phyloP scores from a whole-genome alignment of 2,797 vertebrate genomes.

The Pteropus rufus region DNA sequence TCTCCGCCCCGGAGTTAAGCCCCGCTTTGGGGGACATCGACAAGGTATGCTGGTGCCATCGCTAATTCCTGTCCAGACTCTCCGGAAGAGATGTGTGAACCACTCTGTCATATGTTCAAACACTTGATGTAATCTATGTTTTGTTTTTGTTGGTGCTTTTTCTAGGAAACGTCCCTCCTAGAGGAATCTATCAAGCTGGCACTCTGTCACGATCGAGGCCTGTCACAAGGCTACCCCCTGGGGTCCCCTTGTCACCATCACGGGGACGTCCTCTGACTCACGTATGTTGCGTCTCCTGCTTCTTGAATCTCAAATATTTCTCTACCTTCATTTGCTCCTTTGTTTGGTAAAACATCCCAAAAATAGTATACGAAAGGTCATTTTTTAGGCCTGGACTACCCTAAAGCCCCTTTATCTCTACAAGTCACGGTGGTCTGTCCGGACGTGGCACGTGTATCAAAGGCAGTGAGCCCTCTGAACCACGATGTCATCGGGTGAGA shows the following conservation, averaged over 20 bases:
- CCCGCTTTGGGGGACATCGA: background rate
- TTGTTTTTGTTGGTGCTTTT: background rate
- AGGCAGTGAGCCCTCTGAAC: background rate
- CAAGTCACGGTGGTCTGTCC: no score
- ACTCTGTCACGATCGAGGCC: background rate
- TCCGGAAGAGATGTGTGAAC: background rate
- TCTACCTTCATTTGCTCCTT: background rate
- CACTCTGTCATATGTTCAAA: background rate
- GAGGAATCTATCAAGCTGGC: accelerated
- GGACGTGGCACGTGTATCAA: background rate
- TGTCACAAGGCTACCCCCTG: background rate
- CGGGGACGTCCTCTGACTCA: background rate
- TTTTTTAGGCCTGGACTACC: background rate
- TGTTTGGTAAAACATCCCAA: background rate
- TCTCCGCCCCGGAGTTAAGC: background rate
- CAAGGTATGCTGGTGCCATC: background rate
- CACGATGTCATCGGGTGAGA: no score
- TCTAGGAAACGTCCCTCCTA: background rate
- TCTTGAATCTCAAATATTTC: background rate
- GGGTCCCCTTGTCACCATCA: no score
- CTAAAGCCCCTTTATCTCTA: background rate
- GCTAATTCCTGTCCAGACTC: background rate
- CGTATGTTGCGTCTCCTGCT: background rate
- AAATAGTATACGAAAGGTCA: background rate
- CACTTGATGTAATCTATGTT: background rate